Percentiles rank a stretch among this genome's conserved stretches.
Conservation (phyloP, 2,888 invertebrate genomes). For the Chrysotoxum bicinctum region DNA sequence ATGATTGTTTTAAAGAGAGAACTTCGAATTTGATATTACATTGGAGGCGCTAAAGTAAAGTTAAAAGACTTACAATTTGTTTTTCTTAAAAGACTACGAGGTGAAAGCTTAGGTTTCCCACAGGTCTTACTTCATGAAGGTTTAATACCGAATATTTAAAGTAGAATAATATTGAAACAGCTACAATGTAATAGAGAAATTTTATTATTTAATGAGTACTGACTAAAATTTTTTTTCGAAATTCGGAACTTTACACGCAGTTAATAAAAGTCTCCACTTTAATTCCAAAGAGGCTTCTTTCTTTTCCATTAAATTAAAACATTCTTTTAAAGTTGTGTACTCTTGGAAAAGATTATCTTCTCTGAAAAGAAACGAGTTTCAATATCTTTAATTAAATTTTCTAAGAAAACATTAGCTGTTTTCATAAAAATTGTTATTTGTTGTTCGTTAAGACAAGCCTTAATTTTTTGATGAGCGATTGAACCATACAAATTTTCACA, state of each 20-base stretch:
- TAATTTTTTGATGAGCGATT: constrained; percentile 16
- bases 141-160: too few species aligned
- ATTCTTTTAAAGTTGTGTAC: background rate
- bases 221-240: background rate
- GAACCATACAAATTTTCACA: constrained; percentile 20
- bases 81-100: too few species aligned
- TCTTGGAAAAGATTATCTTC: constrained; percentile 4
- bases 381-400: constrained; percentile 28
- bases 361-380: constrained; percentile 7
- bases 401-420: constrained; percentile 23
- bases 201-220: too few species aligned
- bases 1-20: too few species aligned
- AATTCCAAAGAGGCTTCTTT: background rate
- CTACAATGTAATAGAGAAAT: too few species aligned
- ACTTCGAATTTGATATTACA: too few species aligned
- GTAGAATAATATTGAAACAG: too few species aligned
- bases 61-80: too few species aligned
- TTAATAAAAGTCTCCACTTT: background rate
- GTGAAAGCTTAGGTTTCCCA: background rate
- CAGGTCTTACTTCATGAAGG: too few species aligned
- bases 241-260: background rate
- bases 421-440: constrained; percentile 13
- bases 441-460: background rate
- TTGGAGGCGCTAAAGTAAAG: too few species aligned
- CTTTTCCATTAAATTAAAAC: background rate